Base-by-base conservation (phyloP, 2,113 vertebrate species). In the Oncorhynchus tshawytscha region DNA sequence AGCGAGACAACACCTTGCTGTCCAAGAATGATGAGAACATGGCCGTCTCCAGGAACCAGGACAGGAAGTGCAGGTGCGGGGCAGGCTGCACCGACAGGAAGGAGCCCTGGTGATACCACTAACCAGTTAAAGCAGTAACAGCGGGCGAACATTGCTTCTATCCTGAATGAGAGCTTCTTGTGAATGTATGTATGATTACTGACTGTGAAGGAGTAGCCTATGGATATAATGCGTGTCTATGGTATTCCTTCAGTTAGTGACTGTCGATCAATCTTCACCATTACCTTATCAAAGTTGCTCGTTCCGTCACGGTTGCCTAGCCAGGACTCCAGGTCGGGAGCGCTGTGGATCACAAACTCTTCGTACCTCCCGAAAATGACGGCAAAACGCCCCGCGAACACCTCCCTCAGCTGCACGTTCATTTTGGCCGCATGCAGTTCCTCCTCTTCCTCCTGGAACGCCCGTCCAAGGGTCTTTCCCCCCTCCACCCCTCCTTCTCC, bases 11-110 rank as follows among this genome's bases (percentile, higher is more conserved):
- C 82, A 98, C 97, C 88, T 99, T 99, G 86, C 96, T 96, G 82
- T 99, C 97, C 78, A 98, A 95, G 83, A 99, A 98, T 20, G 95
- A 96, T 74, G 97, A 96, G 91, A 99, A 99, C 96, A 99, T 99
- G 92, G 97, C 95, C 1, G 97, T 99, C 92, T 99, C 97, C 67
- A 99, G 95, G 91, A 99, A 99, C 83, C 94, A 96, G 7, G 97
- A 99, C 78, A 99, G 93, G 88, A 99, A 99, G 67, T 94, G 95
- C 85, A 98, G 92, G 84, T 96, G 96, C 71, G 94, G 92, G 65
- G 94, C 94, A 0, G 97, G 96, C 83, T 99, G 97, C 88, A 96
- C 95, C 3, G 96, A 98, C 78, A 99, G 95, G 87, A 99, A 99
- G 67, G 97, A 98, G 79, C 96, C 96, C 97, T 99, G 90, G 81